Percentiles rank a stretch among this genome's conserved stretches.
Conservation (phyloP, 2,797 vertebrate genomes). For the Poecilia velifera region DNA sequence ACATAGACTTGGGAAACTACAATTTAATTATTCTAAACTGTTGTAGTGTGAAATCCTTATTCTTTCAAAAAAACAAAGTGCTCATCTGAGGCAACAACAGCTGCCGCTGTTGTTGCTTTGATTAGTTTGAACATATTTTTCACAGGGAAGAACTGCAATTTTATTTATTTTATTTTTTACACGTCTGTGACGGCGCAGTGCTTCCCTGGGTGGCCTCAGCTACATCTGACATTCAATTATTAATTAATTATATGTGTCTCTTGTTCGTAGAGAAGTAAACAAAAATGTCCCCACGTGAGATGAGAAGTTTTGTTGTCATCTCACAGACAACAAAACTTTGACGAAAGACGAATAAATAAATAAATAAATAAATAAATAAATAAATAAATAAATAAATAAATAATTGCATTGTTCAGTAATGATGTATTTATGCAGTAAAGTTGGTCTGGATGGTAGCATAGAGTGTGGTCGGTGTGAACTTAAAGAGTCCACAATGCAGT, state of each 20-base stretch:
- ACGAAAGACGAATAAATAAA: background rate
- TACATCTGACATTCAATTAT: constrained; percentile 15
- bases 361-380: background rate
- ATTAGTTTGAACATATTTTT: background rate
- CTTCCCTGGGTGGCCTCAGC: constrained; percentile 39
- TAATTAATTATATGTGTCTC: constrained; percentile 30
- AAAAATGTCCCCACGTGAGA: constrained; percentile 20
- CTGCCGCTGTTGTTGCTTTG: background rate
- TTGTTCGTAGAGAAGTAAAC: constrained; percentile 57
- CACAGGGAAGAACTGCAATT: background rate
- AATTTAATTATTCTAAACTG: background rate
- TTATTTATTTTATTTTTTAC: background rate
- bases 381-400: background rate
- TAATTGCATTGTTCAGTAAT: background rate
- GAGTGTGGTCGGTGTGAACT: background rate
- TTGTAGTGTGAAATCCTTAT: background rate
- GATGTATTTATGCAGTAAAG: constrained; percentile 16
- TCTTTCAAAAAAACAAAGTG: background rate
- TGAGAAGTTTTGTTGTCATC: background rate
- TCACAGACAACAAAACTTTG: background rate
- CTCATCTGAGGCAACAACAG: background rate
- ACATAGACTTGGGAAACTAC: background rate
- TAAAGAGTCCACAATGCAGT: background rate
- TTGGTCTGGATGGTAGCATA: constrained; percentile 10
- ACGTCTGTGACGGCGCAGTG: constrained; percentile 29